Evolutionary conservation across 2,797 vertebrate species (phyloP).

Genomic region (Australoheros facetus): DNA sequence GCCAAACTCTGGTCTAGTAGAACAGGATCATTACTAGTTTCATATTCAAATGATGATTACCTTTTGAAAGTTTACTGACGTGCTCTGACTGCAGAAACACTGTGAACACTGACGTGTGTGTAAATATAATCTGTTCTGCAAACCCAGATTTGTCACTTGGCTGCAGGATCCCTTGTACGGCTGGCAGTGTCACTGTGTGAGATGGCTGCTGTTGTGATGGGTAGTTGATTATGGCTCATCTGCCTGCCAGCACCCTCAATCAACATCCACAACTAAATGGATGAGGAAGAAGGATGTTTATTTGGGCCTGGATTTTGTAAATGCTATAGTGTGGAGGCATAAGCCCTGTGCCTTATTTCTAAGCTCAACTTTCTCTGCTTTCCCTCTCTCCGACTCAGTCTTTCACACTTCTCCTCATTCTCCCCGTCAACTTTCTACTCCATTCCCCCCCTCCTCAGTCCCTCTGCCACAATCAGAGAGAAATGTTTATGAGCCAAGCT

Average conservation of each 20-base stretch:
- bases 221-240: conserved; percentile 78
- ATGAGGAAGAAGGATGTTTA: conserved; percentile 62
- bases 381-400: conserved; percentile 25
- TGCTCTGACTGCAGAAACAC: conserved; percentile 56
- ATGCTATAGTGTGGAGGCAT: conserved; percentile 55
- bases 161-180: conserved; percentile 58
- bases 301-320: conserved; percentile 63
- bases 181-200: conserved; percentile 66
- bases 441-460: conserved; percentile 37
- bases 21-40: conserved; percentile 53
- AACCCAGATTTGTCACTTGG: conserved; percentile 75
- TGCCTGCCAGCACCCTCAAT: conserved; percentile 71
- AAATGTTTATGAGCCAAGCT: conserved; percentile 72
- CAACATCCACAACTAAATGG: conserved; percentile 70
- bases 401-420: conserved; percentile 51
- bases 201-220: conserved; percentile 74
- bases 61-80: conserved; percentile 62
- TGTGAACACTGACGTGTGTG: conserved; percentile 55
- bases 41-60: conserved; percentile 57
- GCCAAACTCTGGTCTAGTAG: conserved; percentile 11
- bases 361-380: conserved; percentile 50
- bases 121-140: conserved; percentile 72
- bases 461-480: conserved; percentile 54
- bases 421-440: conserved; percentile 52
- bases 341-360: conserved; percentile 66